Percentiles rank a stretch among this genome's conserved stretches.
Conservation (phyloP, 2,888 invertebrate genomes). For the Polyploca ridens region DNA sequence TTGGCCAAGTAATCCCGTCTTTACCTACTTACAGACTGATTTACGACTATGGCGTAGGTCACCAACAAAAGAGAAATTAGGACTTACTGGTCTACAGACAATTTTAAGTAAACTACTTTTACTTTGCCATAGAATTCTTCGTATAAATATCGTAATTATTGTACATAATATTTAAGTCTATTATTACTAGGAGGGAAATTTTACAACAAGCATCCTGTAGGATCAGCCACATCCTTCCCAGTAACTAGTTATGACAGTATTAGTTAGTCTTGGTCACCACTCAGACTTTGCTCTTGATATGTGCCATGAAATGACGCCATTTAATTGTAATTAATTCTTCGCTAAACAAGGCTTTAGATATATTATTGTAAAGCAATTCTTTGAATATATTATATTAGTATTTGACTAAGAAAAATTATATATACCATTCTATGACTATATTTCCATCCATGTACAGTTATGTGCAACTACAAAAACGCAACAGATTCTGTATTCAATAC, state of each 20-base stretch:
- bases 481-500: background rate
- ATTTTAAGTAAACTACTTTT: too few species aligned
- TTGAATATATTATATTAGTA: too few species aligned
- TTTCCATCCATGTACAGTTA: background rate
- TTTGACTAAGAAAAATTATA: too few species aligned
- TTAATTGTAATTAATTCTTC: background rate
- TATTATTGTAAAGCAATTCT: too few species aligned
- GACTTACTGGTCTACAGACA: too few species aligned
- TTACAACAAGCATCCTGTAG: background rate
- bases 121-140: background rate
- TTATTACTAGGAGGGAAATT: constrained; percentile 4
- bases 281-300: background rate
- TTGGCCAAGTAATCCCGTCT: background rate
- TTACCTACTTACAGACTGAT: background rate
- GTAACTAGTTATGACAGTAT: background rate
- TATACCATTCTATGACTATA: too few species aligned
- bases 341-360: too few species aligned
- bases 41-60: background rate
- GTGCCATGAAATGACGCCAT: background rate
- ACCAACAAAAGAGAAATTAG: background rate
- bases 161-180: background rate
- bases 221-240: background rate
- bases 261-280: background rate
- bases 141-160: background rate
- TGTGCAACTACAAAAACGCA: background rate